These are phyloP conservation scores for Argyresthia goedartella DNA, from an alignment of 2,888 invertebrate genomes.

Conservation along the genomic window DNA sequence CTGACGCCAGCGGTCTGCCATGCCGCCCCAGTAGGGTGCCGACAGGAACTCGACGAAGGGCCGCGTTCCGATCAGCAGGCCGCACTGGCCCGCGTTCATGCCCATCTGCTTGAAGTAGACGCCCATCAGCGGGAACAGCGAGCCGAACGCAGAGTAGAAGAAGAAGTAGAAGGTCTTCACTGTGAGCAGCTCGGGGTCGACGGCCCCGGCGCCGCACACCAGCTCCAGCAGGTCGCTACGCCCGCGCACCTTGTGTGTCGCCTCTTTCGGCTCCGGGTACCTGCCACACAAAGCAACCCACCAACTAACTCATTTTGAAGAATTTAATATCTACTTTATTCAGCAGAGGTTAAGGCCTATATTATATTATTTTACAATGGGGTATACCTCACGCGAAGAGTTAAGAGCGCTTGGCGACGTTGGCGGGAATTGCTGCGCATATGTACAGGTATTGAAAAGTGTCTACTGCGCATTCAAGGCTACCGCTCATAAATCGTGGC, in stretches of 20 bases:
- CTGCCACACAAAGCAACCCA: slow-evolving; percentile 33
- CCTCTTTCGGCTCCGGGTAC: slow-evolving; percentile 89
- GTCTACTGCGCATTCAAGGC: too few species aligned
- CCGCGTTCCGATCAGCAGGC: slow-evolving; percentile 92
- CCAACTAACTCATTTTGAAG: neutral
- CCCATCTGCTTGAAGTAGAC: slow-evolving; percentile 99
- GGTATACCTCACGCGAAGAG: too few species aligned
- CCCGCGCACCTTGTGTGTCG: slow-evolving; percentile 91
- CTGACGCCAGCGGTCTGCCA: slow-evolving; percentile 91
- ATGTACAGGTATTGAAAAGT: too few species aligned
- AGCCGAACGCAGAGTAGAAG: slow-evolving; percentile 99
- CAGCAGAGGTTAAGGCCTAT: too few species aligned
- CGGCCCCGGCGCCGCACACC: slow-evolving; percentile 79
- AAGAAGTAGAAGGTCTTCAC: slow-evolving; percentile 99
- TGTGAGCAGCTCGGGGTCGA: slow-evolving; percentile 92
- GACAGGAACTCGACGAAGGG: slow-evolving; percentile 98
- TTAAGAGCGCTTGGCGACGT: too few species aligned
- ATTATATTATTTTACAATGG: too few species aligned
- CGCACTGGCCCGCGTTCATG: slow-evolving; percentile 97
- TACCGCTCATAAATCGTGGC: too few species aligned
- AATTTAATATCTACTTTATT: too few species aligned
- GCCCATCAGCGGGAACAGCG: slow-evolving; percentile 97
- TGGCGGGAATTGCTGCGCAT: too few species aligned
- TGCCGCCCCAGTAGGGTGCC: slow-evolving; percentile 97
- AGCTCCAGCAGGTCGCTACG: slow-evolving; percentile 87